Base-by-base conservation (phyloP, 2,797 vertebrate species). In the Halcyon chelicuti region DNA sequence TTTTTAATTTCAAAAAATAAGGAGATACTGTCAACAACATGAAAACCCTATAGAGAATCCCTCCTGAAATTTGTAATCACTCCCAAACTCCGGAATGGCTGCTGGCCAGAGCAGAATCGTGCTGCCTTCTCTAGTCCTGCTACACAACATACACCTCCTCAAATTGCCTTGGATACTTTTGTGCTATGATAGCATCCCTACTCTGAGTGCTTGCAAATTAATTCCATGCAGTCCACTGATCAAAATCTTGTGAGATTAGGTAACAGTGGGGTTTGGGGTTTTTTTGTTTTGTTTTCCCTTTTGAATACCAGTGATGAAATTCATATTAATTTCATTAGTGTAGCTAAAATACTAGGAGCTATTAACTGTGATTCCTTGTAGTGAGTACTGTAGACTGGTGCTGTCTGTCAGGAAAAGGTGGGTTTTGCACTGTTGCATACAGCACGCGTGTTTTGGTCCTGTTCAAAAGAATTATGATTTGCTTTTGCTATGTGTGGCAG, bases 1-100 rank as follows among this genome's bases (percentile, higher is more conserved):
- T 39, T 73, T 84, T 42, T 80, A 31, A 26, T 80, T 91, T 81
- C 66, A 29, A 88, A 81, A 85, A 79, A 35, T 17, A 65, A 62
- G 26, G 31, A 29, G 22, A 55, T 57, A 74, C 46, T 29, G 7
- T 44, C 57, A 65, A 25, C 22, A 68, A 49, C 10, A 20, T 28
- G 33, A 62, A 87, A 87, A 49, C 5, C 4, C 39, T 25, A 6
- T 66, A 51, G 9, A 74, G 66, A 72, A 67, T 47, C 4, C 3
- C 12, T 67, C 12, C 17, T 63, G 46, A 76, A 73, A 46, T 0
- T 55, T 2, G 23, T 26, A 65, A n/a, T 57, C 3, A 4, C 12
- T 79, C 37, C 10, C 26, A 57, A 33, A 76, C 58, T 40, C 39
- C 33, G 33, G 49, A 68, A 58, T 7, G 52, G 40, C 73, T 58